phyloP scores from a whole-genome alignment of 1,140 invertebrate species.

The Aporrectodea caliginosa region DNA sequence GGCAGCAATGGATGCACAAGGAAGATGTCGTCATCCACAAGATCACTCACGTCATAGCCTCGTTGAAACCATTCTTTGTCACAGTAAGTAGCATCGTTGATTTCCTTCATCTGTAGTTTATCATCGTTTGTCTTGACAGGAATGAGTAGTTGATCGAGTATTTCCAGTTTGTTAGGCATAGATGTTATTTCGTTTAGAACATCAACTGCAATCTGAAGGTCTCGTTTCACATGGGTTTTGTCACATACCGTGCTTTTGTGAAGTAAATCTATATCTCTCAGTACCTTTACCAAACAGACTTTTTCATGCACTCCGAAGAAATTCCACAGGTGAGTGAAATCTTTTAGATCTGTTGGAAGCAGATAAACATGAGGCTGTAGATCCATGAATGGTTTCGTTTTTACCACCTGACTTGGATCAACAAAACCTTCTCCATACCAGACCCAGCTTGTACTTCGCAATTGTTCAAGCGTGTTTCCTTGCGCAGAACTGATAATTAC shows the following conservation, averaged over 20 bases:
- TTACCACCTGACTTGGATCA: neutral
- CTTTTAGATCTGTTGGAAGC: slow-evolving; percentile 3
- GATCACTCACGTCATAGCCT: slow-evolving; percentile 14
- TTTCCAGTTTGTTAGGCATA: neutral
- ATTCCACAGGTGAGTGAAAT: slow-evolving; percentile 9
- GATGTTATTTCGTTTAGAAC: slow-evolving; percentile 5
- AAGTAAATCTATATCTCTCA: slow-evolving; percentile 1
- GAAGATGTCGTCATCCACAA: slow-evolving; percentile 33
- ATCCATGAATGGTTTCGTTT: neutral
- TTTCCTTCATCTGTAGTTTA: neutral
- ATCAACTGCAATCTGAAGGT: slow-evolving; percentile 8
- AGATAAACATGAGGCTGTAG: neutral
- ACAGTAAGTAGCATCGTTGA: slow-evolving; percentile 36
- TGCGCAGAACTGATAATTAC: neutral
- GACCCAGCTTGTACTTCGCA: neutral
- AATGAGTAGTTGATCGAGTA: neutral
- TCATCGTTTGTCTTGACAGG: slow-evolving; percentile 12
- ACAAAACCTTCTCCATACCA: slow-evolving; percentile 12
- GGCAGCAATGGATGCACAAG: slow-evolving; percentile 38
- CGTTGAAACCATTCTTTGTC: slow-evolving; percentile 35
- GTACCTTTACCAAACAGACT: slow-evolving; percentile 1
- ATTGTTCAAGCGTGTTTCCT: neutral
- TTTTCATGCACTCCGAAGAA: neutral
- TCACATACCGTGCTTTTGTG: neutral
- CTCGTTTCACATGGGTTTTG: neutral